Evolutionary conservation across 1,140 invertebrate genomes (phyloP).

Genomic region (Ips typographus): DNA sequence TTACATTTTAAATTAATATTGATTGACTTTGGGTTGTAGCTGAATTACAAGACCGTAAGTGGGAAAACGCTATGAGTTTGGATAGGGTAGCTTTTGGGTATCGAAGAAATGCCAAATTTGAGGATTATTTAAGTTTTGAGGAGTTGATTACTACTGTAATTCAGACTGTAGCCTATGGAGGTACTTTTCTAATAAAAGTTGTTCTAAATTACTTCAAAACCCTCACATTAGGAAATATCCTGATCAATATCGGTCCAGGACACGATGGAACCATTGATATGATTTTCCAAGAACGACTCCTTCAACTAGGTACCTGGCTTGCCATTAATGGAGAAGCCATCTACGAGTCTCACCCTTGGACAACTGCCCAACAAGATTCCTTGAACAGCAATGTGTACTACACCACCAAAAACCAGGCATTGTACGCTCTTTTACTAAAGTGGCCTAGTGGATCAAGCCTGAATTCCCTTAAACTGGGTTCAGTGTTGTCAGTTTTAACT

Average conservation of each 20-base stretch:
- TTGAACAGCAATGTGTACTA: background rate
- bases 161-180: slow-evolving; percentile 82
- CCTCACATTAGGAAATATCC: slow-evolving; percentile 67
- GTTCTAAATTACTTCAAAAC: background rate
- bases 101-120: slow-evolving; percentile 69
- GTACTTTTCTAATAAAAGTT: slow-evolving; percentile 50
- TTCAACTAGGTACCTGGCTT: slow-evolving; percentile 75
- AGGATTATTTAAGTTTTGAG: slow-evolving; percentile 70
- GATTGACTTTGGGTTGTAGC: background rate
- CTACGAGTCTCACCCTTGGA: slow-evolving; percentile 77
- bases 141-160: slow-evolving; percentile 75
- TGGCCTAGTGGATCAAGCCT: background rate
- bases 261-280: slow-evolving; percentile 84
- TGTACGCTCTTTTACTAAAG: background rate
- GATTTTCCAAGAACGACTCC: slow-evolving; percentile 86
- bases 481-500: background rate
- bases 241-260: slow-evolving; percentile 90
- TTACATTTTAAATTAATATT: background rate
- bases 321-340: slow-evolving; percentile 86
- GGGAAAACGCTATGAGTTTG: slow-evolving; percentile 92
- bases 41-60: slow-evolving; percentile 68
- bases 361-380: slow-evolving; percentile 11
- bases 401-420: background rate
- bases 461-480: background rate
- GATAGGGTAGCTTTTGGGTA: slow-evolving; percentile 91